Evolutionary conservation across 2,797 vertebrate species (phyloP).

Genomic region (Propithecus perrieri): DNA sequence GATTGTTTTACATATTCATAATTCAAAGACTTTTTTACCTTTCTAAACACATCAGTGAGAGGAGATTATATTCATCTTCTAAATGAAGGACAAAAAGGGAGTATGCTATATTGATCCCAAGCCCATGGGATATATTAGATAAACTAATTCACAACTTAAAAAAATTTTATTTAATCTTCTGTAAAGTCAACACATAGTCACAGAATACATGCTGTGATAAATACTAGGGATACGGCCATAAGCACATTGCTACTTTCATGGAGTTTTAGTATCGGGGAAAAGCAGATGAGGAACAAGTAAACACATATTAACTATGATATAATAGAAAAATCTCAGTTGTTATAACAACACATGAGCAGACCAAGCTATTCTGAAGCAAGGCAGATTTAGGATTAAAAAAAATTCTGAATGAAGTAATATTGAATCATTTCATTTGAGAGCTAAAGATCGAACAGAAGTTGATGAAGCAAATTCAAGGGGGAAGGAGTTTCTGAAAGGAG

Average conservation of each 20-base stretch:
- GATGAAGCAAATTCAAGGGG: neutral
- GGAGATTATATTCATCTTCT: neutral
- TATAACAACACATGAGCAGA: neutral
- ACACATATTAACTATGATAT: neutral
- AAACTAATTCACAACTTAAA: neutral
- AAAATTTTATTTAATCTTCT: neutral
- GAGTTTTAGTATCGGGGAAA: neutral
- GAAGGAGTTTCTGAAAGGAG: neutral
- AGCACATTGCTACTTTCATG: neutral
- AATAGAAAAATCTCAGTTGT: neutral
- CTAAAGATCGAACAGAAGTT: neutral
- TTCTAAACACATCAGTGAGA: neutral
- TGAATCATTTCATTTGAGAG: neutral
- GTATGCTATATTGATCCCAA: neutral
- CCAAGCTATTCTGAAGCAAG: neutral
- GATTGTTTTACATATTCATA: neutral
- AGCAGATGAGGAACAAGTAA: neutral
- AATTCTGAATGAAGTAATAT: neutral
- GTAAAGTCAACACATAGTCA: neutral
- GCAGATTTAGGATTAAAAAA: neutral
- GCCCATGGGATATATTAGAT: neutral
- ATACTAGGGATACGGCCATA: rapidly evolving
- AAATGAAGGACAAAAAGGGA: neutral
- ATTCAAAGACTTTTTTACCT: neutral
- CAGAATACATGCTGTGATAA: neutral